A percentile compares a stretch with the other conserved stretches of the same genome.
Conservation (phyloP, 2,888 invertebrate genomes). For the Eupithecia dodoneata region DNA sequence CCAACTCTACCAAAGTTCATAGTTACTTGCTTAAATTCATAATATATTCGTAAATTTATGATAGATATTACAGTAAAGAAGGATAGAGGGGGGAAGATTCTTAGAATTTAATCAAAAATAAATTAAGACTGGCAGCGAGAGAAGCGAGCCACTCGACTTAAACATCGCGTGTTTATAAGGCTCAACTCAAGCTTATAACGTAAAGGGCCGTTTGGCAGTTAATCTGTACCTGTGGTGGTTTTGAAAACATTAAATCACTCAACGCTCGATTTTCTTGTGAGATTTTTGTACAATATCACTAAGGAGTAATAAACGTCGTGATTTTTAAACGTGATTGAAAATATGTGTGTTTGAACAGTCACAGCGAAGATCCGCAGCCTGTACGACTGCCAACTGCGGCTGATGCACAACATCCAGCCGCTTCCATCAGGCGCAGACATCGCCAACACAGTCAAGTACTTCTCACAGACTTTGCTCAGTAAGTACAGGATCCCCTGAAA, state of each 20-base stretch:
- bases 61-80: too few relatives aligned
- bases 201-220: neutral
- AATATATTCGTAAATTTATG: too few relatives aligned
- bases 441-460: conserved; percentile 98
- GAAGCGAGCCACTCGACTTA: neutral
- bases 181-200: neutral
- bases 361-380: conserved; percentile 98
- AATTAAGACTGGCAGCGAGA: neutral
- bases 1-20: too few relatives aligned
- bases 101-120: too few relatives aligned
- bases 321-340: neutral
- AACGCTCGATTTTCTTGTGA: neutral
- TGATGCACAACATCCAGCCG: conserved; percentile 94
- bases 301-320: neutral
- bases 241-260: neutral
- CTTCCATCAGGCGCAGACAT: conserved; percentile 97
- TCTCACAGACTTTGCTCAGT: conserved; percentile 98
- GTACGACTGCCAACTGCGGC: conserved; percentile 94
- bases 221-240: neutral
- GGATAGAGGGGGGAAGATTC: too few relatives aligned
- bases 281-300: neutral
- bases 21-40: too few relatives aligned
- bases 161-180: neutral
- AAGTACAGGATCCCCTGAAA: conserved; percentile 67
- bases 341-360: conserved; percentile 84